phyloP scores from a whole-genome alignment of 2,888 invertebrate genomes.

The Ypsolopha sequella region DNA sequence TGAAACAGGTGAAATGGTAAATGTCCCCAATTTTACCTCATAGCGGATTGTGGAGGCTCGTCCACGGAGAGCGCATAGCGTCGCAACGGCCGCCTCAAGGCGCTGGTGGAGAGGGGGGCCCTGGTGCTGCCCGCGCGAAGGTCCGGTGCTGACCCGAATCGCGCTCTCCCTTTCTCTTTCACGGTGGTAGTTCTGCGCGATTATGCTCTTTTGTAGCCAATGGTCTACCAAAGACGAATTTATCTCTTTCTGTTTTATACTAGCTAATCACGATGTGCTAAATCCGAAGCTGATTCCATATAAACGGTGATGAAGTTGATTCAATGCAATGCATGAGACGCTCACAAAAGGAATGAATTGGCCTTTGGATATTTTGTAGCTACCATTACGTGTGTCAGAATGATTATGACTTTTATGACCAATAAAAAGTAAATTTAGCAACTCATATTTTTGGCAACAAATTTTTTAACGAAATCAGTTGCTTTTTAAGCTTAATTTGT shows the following conservation, averaged over 20 bases:
- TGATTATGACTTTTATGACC: too few relatives aligned
- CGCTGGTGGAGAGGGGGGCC: constrained; percentile 41
- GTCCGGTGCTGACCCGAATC: constrained; percentile 74
- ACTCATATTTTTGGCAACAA: too few relatives aligned
- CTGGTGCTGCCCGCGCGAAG: constrained; percentile 50
- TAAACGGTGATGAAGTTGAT: too few relatives aligned
- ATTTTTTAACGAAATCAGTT: too few relatives aligned
- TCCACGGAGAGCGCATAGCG: constrained; percentile 88
- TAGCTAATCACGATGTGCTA: not conserved
- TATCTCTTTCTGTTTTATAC: too few relatives aligned
- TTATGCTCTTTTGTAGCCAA: not conserved
- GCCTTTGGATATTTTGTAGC: too few relatives aligned
- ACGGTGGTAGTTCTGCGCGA: not conserved
- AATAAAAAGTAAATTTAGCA: too few relatives aligned
- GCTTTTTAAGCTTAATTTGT: too few relatives aligned
- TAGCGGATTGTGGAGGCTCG: constrained; percentile 71
- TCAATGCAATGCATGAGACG: too few relatives aligned
- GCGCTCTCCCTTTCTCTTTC: constrained; percentile 32
- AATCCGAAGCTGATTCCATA: not conserved
- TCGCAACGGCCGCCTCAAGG: constrained; percentile 69
- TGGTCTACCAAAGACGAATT: not conserved
- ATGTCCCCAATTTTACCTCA: constrained; percentile 34
- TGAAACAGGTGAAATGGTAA: not conserved
- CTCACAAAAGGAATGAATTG: too few relatives aligned
- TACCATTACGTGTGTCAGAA: too few relatives aligned